Evolutionary conservation across 2,113 vertebrate species (phyloP), one percentile per base, ranked within the genome.

Genomic region (Gymnocephalus cernua): DNA sequence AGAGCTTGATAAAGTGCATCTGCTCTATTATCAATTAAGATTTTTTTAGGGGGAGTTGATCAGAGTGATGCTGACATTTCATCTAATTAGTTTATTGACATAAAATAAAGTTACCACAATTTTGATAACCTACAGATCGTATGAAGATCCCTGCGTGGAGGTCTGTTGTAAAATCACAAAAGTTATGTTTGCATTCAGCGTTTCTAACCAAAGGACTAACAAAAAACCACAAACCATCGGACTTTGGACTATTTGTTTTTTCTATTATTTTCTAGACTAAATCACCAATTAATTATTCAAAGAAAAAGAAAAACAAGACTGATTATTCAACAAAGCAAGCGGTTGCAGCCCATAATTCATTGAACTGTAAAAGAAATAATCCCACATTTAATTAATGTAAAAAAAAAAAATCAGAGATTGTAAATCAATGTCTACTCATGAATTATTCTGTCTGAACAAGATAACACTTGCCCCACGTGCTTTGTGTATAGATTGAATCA

Each of bases 381-480:
- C 11, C 18, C n/a, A 54, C 29, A 48, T 45, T 29, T 14, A 32
- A 72, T 32, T 61, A 1, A 16, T 29, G 41, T 47, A 2, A 9
- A 2, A 45, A 32, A 4, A 57, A 19, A 71, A n/a, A n/a, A n/a
- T 44, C 19, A 18, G 7, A 5, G 15, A 25, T 63, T 53, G 14
- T 35, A 16, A 41, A 41, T 48, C 9, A 2, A 54, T 64, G 16
- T 14, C 19, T 12, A 41, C 21, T 74, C 9, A 57, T 4, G 72
- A 54, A 27, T 35, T 11, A 27, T 86, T 72, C 58, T 84, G 79
- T 85, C 74, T 80, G 88, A 89, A 88, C 4, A 35, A 69, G 76
- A 29, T 62, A 65, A 57, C 47, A 63, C 53, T 54, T 74, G 59
- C 27, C 56, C 57, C 68, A 57, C 65, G 69, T 58, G 83, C 82